Evolutionary conservation across 2,797 vertebrate genomes (phyloP), one percentile per base, ranked within the genome.

Genomic region (Rhynchotus rufescens): DNA sequence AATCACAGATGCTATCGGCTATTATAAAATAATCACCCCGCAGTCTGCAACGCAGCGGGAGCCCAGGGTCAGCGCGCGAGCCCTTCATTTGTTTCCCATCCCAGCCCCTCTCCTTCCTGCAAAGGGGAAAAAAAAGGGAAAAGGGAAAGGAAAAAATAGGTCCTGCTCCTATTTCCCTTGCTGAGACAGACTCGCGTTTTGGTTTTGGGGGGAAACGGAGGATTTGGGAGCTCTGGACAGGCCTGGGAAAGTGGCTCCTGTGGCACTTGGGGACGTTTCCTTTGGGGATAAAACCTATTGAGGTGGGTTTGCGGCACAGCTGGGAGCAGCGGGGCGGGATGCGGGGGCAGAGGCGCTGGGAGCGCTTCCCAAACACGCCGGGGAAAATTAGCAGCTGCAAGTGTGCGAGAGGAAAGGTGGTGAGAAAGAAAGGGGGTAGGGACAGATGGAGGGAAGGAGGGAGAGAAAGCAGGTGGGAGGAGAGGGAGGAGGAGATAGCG

Each of bases 1-100:
- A 97, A 97, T 98, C 97, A 97, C 95, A 97, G 96, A 94, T 95
- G 96, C 92, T 96, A 96, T 96, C 96, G 96, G 95, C 97, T 97
- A 95, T 98, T 97, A 97, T 90, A 96, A 97, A 97, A 96, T 96
- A 96, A 97, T 97, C 97, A 96, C 88, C 94, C 92, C 38, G 92
- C 86, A 79, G 92, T 90, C 91, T 96, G 88, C 86, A 95, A 94
- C 96, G 93, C 94, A 95, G 45, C 90, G 84, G 6, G 86, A 96
- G 95, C 95, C 91, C 95, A 94, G 96, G 93, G 95, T 95, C 92
- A 92, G 88, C n/a, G 56, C 94, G 10, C 88, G 95, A 95, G 88
- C 94, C 80, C 72, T 96, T 92, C 47, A 52, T 89, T 44, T 88
- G 85, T 67, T 90, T 85, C 84, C 36, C 95, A 89, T 95, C 95